Evolutionary conservation across 1,140 invertebrate genomes (phyloP).

Genomic region (Protaetia brevitarsis): DNA sequence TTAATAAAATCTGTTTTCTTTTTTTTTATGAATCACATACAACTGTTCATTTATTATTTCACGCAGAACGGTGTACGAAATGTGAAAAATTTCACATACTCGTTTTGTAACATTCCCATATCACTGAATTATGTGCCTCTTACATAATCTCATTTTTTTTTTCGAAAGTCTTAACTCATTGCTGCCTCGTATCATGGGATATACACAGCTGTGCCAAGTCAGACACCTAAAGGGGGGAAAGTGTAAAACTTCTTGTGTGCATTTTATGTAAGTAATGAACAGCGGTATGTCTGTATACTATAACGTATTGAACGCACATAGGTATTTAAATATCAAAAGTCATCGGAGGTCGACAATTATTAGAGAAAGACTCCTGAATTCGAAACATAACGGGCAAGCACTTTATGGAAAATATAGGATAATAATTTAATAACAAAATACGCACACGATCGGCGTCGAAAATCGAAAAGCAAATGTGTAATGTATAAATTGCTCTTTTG

Average conservation of each 20-base stretch:
- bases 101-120: background rate
- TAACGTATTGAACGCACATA: background rate
- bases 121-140: background rate
- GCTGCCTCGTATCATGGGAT: background rate
- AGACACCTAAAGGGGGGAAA: too few species aligned
- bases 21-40: background rate
- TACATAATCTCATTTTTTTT: background rate
- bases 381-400: too few species aligned
- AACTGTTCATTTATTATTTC: background rate
- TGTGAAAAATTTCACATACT: background rate
- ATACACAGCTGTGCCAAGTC: background rate
- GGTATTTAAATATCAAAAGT: slow-evolving; percentile 10
- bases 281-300: too few species aligned
- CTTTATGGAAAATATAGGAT: too few species aligned
- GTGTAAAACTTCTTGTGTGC: too few species aligned
- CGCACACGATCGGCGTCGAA: too few species aligned
- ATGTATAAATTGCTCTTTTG: too few species aligned
- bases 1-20: too few species aligned
- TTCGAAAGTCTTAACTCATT: slow-evolving; percentile 15
- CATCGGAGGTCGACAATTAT: background rate
- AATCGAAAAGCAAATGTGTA: too few species aligned
- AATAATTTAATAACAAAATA: too few species aligned
- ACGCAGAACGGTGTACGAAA: background rate
- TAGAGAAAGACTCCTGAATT: too few species aligned
- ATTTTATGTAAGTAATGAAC: too few species aligned